These are phyloP conservation scores for Pycnonotus jocosus DNA, from an alignment of 2,113 vertebrate species.

Conservation along the genomic window DNA sequence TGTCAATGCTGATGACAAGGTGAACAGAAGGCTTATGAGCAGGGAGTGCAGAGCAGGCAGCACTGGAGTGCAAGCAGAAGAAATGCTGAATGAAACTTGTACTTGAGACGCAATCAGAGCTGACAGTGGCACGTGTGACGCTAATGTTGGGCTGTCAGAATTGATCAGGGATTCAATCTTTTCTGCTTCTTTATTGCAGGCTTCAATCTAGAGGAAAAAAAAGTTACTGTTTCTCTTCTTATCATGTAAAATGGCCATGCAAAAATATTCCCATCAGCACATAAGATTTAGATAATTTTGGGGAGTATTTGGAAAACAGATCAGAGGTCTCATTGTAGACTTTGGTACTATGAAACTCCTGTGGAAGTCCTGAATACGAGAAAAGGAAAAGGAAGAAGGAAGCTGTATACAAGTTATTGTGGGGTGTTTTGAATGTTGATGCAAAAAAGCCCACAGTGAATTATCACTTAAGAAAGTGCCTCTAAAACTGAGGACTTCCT, in stretches of 20 bases:
- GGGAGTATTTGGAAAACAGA: neutral
- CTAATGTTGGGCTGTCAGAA: conserved; percentile 89
- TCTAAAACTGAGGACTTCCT: neutral
- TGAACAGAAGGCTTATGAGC: conserved; percentile 52
- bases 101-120: conserved; percentile 88
- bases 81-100: conserved; percentile 77
- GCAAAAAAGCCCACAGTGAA: neutral
- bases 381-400: neutral
- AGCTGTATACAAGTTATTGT: rapidly evolving
- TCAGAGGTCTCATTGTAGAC: neutral
- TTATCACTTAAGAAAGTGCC: neutral
- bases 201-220: conserved; percentile 81
- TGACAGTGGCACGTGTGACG: conserved; percentile 89
- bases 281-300: neutral
- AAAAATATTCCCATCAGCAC: neutral
- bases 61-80: conserved; percentile 44
- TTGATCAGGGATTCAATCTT: conserved; percentile 97
- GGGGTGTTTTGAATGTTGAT: neutral
- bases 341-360: neutral
- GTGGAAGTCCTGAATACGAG: neutral
- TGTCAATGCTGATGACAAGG: neutral
- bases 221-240: neutral
- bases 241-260: neutral
- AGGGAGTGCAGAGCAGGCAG: conserved; percentile 7
- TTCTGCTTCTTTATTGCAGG: conserved; percentile 96